Evolutionary conservation across 2,888 invertebrate species (phyloP).

Genomic region (Lepas anatifera): DNA sequence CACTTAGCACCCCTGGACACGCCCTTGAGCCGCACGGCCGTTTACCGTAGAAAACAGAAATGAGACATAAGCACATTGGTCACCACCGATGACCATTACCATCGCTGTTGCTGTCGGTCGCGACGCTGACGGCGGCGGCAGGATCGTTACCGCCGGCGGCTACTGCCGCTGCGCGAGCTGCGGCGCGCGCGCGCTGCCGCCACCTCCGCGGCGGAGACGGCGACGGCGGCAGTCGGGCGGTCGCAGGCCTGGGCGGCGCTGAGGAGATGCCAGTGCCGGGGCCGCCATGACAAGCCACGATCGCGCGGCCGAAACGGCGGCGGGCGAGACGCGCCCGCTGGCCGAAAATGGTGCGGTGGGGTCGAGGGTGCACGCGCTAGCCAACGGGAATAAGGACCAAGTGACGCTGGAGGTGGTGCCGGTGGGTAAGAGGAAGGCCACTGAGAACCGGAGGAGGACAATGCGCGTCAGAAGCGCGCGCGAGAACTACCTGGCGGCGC

Average conservation of each 20-base stretch:
- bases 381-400: not conserved
- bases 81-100: too few species aligned
- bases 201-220: not conserved
- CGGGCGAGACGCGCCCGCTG: not conserved
- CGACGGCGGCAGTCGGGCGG: not conserved
- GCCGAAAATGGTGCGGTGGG: not conserved
- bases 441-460: not conserved
- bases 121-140: too few species aligned
- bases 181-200: not conserved
- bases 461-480: not conserved
- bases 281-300: not conserved
- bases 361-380: not conserved
- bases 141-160: not conserved
- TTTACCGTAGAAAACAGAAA: too few species aligned
- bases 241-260: not conserved
- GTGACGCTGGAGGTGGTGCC: not conserved
- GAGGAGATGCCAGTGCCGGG: not conserved
- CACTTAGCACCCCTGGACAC: too few species aligned
- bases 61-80: too few species aligned
- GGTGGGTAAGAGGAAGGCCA: too few species aligned
- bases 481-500: not conserved
- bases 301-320: not conserved
- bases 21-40: too few species aligned
- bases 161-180: not conserved
- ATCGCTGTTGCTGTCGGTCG: too few species aligned